Percentiles rank a stretch among this genome's conserved stretches.
Conservation (phyloP, 2,113 vertebrate species). For the Vimba vimba region DNA sequence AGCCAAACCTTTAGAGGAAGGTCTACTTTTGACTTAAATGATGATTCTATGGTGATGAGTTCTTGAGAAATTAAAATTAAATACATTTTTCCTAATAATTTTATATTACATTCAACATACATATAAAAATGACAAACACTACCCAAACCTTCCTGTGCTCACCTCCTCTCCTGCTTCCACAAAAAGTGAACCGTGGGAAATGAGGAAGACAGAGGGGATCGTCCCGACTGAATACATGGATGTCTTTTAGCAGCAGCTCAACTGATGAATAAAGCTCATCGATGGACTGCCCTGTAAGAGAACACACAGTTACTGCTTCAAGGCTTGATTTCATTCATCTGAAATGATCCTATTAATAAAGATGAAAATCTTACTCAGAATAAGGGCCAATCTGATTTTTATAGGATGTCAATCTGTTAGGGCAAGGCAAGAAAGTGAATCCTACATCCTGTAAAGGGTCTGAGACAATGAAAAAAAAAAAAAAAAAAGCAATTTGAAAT, state of each 20-base stretch:
- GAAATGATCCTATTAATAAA: not conserved
- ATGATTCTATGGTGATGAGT: not conserved
- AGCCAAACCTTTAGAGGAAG: constrained; percentile 28
- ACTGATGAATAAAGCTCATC: constrained; percentile 36
- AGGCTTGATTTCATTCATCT: not conserved
- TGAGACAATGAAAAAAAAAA: not conserved
- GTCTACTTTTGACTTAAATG: not conserved
- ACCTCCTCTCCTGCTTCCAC: constrained; percentile 39
- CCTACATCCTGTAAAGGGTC: constrained; percentile 51
- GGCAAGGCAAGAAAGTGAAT: constrained; percentile 38
- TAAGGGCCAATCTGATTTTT: not conserved
- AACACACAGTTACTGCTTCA: not conserved
- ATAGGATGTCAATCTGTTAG: not conserved
- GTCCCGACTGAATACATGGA: not conserved
- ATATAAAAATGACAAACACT: not conserved
- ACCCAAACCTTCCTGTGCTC: not conserved
- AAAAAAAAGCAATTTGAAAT: not conserved
- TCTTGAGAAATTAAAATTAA: not conserved
- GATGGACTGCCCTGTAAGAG: constrained; percentile 25
- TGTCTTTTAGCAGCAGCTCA: not conserved
- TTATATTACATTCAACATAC: not conserved
- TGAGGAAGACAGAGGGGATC: constrained; percentile 40
- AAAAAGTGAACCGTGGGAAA: constrained; percentile 45
- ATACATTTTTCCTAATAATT: not conserved
- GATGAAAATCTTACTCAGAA: constrained; percentile 39